phyloP scores from a whole-genome alignment of 2,113 vertebrate genomes.

The Apteryx mantelli region DNA sequence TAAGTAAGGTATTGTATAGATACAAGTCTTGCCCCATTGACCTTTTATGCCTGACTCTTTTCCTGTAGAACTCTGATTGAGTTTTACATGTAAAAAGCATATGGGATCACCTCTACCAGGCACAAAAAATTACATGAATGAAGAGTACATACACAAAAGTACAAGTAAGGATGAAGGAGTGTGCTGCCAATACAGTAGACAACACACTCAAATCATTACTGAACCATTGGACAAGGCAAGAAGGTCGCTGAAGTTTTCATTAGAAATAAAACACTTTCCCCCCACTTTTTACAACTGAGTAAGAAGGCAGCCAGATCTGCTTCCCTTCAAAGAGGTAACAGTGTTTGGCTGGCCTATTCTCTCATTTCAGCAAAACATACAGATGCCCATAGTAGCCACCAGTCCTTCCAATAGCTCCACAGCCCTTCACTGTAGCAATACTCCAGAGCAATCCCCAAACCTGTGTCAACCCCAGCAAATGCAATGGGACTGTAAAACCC shows the following conservation, averaged over 20 bases:
- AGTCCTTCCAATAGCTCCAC: neutral
- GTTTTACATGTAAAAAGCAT: neutral
- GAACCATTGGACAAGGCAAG: neutral
- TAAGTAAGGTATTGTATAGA: neutral
- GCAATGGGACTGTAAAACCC: slow-evolving; percentile 12
- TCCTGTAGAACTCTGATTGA: neutral
- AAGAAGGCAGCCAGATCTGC: neutral
- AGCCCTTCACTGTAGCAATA: neutral
- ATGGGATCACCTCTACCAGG: neutral
- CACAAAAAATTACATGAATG: neutral
- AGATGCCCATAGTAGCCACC: neutral
- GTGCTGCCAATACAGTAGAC: neutral
- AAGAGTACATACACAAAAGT: neutral
- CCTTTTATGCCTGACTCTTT: neutral
- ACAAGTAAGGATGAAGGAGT: neutral
- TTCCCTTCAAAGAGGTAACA: neutral
- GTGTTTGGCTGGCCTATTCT: neutral
- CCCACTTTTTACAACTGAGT: neutral
- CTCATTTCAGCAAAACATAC: neutral
- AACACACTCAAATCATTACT: neutral
- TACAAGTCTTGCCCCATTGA: neutral
- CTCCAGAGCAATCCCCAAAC: neutral
- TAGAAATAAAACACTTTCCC: neutral
- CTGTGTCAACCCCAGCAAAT: neutral
- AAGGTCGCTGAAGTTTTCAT: neutral